Base-by-base conservation (phyloP, 2,113 vertebrate species). In the Heliornis fulica region DNA sequence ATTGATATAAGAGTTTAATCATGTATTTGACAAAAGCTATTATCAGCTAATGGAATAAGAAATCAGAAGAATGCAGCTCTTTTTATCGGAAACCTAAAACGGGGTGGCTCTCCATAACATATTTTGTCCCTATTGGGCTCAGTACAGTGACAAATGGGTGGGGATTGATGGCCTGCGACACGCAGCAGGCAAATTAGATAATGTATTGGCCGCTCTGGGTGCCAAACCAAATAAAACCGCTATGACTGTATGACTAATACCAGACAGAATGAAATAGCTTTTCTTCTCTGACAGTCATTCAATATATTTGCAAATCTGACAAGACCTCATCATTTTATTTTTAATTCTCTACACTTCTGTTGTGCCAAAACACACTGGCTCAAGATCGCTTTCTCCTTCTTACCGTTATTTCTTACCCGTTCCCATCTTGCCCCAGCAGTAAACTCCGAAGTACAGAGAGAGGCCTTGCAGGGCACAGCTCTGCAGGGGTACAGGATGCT, bases 391-490 rank as follows among this genome's bases (percentile, higher is more conserved):
- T 54, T 87, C 64, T 77, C 56, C 57, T 77, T 25, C 22, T 20
- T 6, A 2, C 4, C 17, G 23, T 46, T 7, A 25, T 31, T 76
- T 45, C 57, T 64, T 23, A n/a, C 11, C 59, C 64, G n/a, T 69
- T 54, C 25, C 71, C 56, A 59, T 7, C 34, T 11, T 34, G 4
- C 3, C 40, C 26, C 68, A 48, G 13, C 1, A 1, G 29, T 36
- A 61, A 79, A 11, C 46, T 22, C 29, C 5, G 9, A 31, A 53
- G 41, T 7, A 19, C 14, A 31, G n/a, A 4, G n/a, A 4, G 31
- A 74, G n/a, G 4, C 34, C 48, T 60, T 14, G 76, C 57, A 21
- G 4, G 0, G n/a, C 15, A 1, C 0, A 1, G 43, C 40, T 60
- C 66, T 7, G 3, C 61, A 28, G 68, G 41, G 51, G 34, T 9